These are phyloP conservation scores for Eutrigla gurnardus DNA, from an alignment of 2,797 vertebrate species.

Conservation along the genomic window DNA sequence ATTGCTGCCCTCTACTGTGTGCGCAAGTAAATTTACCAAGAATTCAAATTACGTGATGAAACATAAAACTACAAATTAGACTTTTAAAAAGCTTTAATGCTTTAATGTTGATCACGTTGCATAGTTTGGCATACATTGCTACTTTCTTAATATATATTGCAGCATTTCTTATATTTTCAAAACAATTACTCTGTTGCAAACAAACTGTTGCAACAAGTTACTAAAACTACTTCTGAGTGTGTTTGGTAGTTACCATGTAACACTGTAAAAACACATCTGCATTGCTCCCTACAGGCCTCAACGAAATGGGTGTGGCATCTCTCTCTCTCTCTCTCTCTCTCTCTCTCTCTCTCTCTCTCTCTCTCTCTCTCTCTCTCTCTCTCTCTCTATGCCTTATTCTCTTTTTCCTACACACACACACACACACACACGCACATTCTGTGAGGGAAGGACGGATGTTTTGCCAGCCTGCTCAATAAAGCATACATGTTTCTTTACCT, in stretches of 20 bases:
- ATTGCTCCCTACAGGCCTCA: background rate
- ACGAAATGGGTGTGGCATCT: conserved; percentile 40
- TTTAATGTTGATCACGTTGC: background rate
- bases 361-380: background rate
- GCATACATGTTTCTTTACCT: conserved; percentile 38
- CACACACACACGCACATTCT: conserved; percentile 3
- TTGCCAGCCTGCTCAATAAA: background rate
- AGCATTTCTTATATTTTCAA: background rate
- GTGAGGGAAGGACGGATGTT: conserved; percentile 16
- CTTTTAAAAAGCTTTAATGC: background rate
- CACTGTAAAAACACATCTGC: conserved; percentile 12
- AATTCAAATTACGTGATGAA: background rate
- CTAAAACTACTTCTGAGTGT: background rate
- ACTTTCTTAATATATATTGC: too few species aligned
- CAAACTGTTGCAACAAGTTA: background rate
- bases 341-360: too few species aligned
- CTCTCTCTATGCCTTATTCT: background rate
- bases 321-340: background rate
- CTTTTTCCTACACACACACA: conserved; percentile 1
- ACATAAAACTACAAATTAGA: background rate
- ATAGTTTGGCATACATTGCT: background rate
- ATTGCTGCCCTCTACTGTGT: conserved; percentile 42
- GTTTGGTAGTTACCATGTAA: background rate
- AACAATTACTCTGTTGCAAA: background rate
- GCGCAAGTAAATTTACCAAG: background rate